Base-by-base conservation (phyloP, 2,797 vertebrate genomes). In the Sandelia bainsii region DNA sequence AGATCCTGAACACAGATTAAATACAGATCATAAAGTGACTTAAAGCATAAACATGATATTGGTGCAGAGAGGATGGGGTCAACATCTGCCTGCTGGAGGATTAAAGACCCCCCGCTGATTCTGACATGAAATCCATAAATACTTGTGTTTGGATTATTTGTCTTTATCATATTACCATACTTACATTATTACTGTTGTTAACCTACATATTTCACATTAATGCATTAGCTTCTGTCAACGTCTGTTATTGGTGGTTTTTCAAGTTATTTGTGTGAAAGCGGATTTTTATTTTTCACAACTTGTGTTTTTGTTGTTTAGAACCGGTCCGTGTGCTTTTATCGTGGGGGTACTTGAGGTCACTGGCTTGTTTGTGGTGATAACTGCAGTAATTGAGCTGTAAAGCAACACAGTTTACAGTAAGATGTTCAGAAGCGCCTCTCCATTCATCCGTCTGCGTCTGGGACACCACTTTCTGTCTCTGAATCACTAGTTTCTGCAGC, bases 171-270 rank as follows among this genome's bases (percentile, higher is more conserved):
- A 81, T 89, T 89, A 81, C 57, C 72, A 23, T 71, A 22, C 67
- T 89, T 81, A 85, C 75, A 76, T 11, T 87, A 84, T 86, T 79
- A 19, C 80, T 27, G 78, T 32, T 80, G 82, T 85, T 90, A 90
- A 87, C 87, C 90, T 84, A 90, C 72, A 87, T 90, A 74, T 79
- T 62, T 8, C 3, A 76, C 82, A 77, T 84, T 46, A 78, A n/a
- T 0, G 56, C 51, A 45, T 86, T 62, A 82, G 25, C 60, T 72
- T 1, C n/a, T 61, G 54, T 85, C 60, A 82, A 27, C 62, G 67
- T 1, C 22, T 61, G 58, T 68, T 76, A 1, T 17, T 32, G 1
- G 1, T 51, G 2, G 0, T 23, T 56, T 45, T 50, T 23, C 1
- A 20, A 8, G 0, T 17, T 13, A 10, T 69, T 69, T 62, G 48